Percentiles rank a stretch among this genome's conserved stretches.
Conservation (phyloP, 2,113 vertebrate species). For the Tupaia tana region DNA sequence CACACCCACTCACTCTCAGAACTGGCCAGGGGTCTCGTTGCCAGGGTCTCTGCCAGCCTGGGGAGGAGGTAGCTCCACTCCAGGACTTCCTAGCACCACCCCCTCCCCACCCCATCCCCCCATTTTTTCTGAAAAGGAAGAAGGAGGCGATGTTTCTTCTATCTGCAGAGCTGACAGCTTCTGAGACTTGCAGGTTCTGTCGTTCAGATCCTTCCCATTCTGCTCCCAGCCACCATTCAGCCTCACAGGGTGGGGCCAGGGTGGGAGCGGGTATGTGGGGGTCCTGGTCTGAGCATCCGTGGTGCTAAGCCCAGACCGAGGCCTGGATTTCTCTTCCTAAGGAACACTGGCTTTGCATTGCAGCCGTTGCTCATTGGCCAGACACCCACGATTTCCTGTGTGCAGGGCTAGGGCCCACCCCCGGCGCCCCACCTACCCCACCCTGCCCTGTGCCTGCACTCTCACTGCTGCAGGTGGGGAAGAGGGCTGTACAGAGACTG, state of each 20-base stretch:
- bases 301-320: neutral
- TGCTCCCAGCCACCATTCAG: neutral
- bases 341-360: neutral
- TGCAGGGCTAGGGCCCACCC: conserved; percentile 37
- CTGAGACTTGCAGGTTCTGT: neutral
- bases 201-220: conserved; percentile 27
- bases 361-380: conserved; percentile 3
- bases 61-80: neutral
- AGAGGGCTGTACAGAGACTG: neutral
- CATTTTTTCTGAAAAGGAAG: neutral
- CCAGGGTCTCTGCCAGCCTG: neutral
- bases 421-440: neutral
- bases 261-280: no score
- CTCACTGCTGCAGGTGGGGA: neutral
- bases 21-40: neutral
- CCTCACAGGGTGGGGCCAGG: neutral
- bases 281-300: neutral
- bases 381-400: conserved; percentile 41
- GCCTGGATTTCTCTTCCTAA: neutral
- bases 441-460: neutral
- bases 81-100: neutral
- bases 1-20: neutral
- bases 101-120: no score
- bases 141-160: neutral
- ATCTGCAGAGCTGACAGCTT: conserved; percentile 14